Conservation (phyloP, 2,113 vertebrate species). For the Brevimyrus niger region DNA sequence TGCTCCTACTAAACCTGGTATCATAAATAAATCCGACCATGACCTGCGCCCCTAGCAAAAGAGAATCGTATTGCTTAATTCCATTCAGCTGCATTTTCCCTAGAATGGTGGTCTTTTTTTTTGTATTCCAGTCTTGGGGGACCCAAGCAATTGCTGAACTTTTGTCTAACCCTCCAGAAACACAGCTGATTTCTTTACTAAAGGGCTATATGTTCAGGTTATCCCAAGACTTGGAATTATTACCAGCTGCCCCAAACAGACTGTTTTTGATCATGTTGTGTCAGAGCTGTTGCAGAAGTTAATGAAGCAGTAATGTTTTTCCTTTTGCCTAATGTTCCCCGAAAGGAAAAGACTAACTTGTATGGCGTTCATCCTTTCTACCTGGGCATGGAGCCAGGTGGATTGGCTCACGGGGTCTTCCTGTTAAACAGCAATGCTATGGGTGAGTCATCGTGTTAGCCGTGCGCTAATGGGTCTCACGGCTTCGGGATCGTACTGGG, state of each 20-base stretch:
- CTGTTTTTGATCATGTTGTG: not conserved
- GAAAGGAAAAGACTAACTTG: constrained; percentile 71
- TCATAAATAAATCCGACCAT: too few relatives aligned
- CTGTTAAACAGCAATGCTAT: constrained; percentile 82
- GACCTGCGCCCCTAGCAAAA: not conserved
- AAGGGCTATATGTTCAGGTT: not conserved
- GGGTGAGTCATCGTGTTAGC: constrained; percentile 45
- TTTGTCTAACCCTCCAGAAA: not conserved
- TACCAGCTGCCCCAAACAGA: not conserved
- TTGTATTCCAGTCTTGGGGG: not conserved
- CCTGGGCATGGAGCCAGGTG: constrained; percentile 69
- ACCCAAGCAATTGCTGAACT: not conserved
- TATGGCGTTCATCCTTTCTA: constrained; percentile 85
- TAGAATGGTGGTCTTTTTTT: not conserved
- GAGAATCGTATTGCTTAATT: not conserved
- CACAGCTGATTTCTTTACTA: not conserved
- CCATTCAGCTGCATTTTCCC: not conserved
- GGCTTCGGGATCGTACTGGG: not conserved
- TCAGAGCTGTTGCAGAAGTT: not conserved
- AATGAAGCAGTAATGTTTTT: not conserved
- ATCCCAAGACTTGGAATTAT: not conserved
- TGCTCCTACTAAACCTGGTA: not conserved
- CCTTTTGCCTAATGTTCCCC: not conserved
- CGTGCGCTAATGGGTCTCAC: not conserved
- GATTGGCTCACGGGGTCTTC: constrained; percentile 74